phyloP scores from a whole-genome alignment of 2,113 vertebrate genomes.

The Rhipidura dahli region DNA sequence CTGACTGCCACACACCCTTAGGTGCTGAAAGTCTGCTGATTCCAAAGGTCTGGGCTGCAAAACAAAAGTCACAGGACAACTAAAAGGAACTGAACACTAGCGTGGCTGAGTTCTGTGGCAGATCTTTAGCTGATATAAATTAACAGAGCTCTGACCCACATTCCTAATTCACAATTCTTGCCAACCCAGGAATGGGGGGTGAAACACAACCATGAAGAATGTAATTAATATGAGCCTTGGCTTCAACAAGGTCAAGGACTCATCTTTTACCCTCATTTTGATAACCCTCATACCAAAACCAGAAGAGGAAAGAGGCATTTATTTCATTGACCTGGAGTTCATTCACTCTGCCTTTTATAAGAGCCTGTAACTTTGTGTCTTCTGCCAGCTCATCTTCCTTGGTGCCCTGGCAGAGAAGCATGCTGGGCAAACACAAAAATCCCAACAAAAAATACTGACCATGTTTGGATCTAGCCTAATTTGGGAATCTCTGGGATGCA shows the following conservation, averaged over 20 bases:
- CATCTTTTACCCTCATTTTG: neutral
- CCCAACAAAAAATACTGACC: neutral
- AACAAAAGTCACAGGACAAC: neutral
- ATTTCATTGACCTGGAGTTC: neutral
- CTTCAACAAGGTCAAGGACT: neutral
- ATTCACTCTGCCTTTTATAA: neutral
- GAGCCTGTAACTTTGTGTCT: neutral
- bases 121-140: neutral
- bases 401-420: neutral
- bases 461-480: neutral
- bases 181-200: neutral
- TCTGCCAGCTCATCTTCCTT: neutral
- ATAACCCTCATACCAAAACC: neutral
- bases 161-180: neutral
- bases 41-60: neutral
- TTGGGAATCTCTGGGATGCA: conserved; percentile 12
- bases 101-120: neutral
- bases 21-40: neutral
- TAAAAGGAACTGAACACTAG: neutral
- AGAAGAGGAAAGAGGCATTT: neutral
- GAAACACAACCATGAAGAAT: neutral
- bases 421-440: neutral
- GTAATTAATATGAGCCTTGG: neutral
- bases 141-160: neutral
- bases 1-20: neutral